These are phyloP conservation scores for Drosophila picticornis DNA, from an alignment of 2,888 invertebrate species.

Conservation along the genomic window DNA sequence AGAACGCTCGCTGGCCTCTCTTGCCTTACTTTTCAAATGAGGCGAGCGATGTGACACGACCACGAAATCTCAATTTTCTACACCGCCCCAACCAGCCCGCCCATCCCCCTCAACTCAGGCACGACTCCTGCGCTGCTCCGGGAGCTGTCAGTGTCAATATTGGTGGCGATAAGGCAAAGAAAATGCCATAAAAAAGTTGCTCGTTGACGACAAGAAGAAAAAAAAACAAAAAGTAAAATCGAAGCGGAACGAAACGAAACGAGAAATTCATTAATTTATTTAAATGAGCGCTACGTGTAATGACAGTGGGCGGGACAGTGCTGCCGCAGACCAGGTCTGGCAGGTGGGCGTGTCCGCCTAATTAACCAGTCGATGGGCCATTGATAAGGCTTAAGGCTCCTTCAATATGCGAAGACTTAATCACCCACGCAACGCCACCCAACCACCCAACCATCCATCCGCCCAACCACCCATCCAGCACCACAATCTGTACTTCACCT, in stretches of 20 bases:
- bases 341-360: constrained; percentile 58
- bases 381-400: constrained; percentile 56
- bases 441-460: background rate
- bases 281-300: constrained; percentile 75
- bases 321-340: constrained; percentile 3
- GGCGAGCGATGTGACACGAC: constrained; percentile 71
- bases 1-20: constrained; percentile 4
- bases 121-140: background rate
- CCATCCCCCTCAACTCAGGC: background rate
- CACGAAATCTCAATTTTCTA: constrained; percentile 61
- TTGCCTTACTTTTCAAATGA: constrained; percentile 50
- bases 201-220: constrained; percentile 6
- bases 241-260: constrained; percentile 40
- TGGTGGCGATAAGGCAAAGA: constrained; percentile 67
- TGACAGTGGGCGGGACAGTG: constrained; percentile 55
- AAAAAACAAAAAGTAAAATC: constrained; percentile 11
- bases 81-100: background rate
- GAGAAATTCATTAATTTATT: constrained; percentile 75
- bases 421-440: too few relatives aligned
- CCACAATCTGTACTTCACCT: background rate
- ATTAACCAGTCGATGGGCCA: constrained; percentile 64
- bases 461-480: background rate
- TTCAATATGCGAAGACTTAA: constrained; percentile 7
- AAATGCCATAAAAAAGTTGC: constrained; percentile 64
- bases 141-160: constrained; percentile 62